Percentiles rank a stretch among this genome's conserved stretches.
Evolutionary conservation across 23 tunicate genomes (phyloP).

Genomic region (Clavelina lepadiformis): DNA sequence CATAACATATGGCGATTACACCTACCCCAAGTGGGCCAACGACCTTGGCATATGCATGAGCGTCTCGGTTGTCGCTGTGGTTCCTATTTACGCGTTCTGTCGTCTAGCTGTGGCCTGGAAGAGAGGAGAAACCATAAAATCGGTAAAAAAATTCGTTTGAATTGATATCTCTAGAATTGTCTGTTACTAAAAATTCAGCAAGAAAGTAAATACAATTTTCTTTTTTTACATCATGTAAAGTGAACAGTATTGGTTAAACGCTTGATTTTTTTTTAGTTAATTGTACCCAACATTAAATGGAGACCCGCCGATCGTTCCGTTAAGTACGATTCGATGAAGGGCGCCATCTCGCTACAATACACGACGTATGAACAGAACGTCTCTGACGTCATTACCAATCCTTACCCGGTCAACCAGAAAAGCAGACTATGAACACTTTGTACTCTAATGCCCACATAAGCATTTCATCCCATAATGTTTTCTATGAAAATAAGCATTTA

Average conservation of each 20-base stretch:
- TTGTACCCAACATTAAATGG: slow-evolving; percentile 63
- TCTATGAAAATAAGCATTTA: too few relatives aligned
- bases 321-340: slow-evolving; percentile 32
- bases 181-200: too few relatives aligned
- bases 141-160: slow-evolving; percentile 20
- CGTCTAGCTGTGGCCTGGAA: slow-evolving; percentile 26
- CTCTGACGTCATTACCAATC: background rate
- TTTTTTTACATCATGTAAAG: too few relatives aligned
- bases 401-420: background rate
- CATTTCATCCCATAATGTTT: too few relatives aligned
- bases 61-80: slow-evolving; percentile 39
- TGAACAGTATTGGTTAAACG: too few relatives aligned
- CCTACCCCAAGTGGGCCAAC: slow-evolving; percentile 77
- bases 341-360: background rate
- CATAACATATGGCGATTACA: slow-evolving; percentile 38
- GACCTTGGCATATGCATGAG: slow-evolving; percentile 84
- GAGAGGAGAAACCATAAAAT: slow-evolving; percentile 30
- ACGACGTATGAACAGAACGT: background rate
- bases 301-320: slow-evolving; percentile 61
- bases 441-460: too few relatives aligned
- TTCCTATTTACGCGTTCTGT: slow-evolving; percentile 66
- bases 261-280: slow-evolving; percentile 24
- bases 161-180: too few relatives aligned
- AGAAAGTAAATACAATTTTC: too few relatives aligned
- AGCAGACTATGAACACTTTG: too few relatives aligned